A percentile compares a stretch with the other conserved stretches of the same genome.
Evolutionary conservation across 2,888 invertebrate genomes (phyloP).

Genomic region (Euplexia lucipara): DNA sequence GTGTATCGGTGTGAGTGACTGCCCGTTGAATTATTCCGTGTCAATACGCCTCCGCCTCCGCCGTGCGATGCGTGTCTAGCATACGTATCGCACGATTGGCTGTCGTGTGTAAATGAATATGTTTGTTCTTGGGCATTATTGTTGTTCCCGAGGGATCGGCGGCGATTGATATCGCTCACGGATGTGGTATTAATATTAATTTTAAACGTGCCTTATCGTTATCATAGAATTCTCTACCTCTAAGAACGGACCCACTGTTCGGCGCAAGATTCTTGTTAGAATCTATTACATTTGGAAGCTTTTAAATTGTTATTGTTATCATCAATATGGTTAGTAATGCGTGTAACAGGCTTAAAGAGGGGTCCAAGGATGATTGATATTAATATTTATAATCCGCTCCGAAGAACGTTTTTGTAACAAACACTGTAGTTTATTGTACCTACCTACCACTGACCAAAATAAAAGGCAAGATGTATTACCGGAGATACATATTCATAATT

Average conservation of each 20-base stretch:
- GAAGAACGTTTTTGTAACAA: slow-evolving; percentile 49
- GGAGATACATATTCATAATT: slow-evolving; percentile 78
- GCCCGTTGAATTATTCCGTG: slow-evolving; percentile 83
- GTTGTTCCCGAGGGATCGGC: slow-evolving; percentile 80
- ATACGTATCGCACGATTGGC: slow-evolving; percentile 81
- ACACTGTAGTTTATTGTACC: slow-evolving; percentile 28
- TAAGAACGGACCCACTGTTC: slow-evolving; percentile 36
- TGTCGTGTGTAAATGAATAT: slow-evolving; percentile 83
- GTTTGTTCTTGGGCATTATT: slow-evolving; percentile 85
- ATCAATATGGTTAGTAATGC: slow-evolving; percentile 48
- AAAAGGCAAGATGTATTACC: slow-evolving; percentile 69
- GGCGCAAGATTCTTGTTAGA: slow-evolving; percentile 58
- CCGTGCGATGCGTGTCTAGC: slow-evolving; percentile 84
- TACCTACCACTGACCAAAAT: slow-evolving; percentile 69
- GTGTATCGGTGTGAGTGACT: slow-evolving; percentile 83
- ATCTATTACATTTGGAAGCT: slow-evolving; percentile 43
- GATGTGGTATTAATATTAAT: slow-evolving; percentile 78
- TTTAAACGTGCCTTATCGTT: slow-evolving; percentile 69
- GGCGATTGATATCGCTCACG: slow-evolving; percentile 80
- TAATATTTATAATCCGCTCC: slow-evolving; percentile 66
- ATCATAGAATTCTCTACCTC: slow-evolving; percentile 44
- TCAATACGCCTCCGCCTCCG: slow-evolving; percentile 78
- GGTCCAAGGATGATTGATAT: slow-evolving; percentile 53
- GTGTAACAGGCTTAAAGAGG: slow-evolving; percentile 52
- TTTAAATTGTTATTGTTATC: slow-evolving; percentile 51